These are phyloP conservation scores for Talpa occidentalis DNA, from an alignment of 2,113 vertebrate species.

Conservation along the genomic window DNA sequence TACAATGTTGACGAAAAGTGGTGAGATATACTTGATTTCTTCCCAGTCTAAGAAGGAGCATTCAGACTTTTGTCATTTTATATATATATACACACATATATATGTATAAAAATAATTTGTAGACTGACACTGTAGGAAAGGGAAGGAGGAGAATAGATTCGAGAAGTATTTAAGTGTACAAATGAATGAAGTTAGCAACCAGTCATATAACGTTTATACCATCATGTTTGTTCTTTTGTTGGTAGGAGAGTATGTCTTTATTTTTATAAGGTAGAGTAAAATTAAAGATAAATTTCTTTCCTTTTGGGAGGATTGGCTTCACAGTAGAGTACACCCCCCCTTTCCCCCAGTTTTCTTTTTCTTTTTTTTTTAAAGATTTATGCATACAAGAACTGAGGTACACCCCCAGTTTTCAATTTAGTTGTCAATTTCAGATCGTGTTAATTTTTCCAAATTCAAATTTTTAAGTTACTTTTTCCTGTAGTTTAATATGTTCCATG, in stretches of 20 bases:
- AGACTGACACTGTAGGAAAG: not conserved
- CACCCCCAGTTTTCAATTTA: not conserved
- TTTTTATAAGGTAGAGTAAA: constrained; percentile 43
- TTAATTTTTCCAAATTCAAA: not conserved
- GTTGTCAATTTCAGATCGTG: constrained; percentile 28
- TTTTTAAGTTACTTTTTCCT: not conserved
- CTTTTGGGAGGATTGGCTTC: constrained; percentile 34
- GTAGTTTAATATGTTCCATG: not conserved
- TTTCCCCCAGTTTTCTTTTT: not conserved
- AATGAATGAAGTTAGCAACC: not conserved
- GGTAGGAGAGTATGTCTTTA: not conserved
- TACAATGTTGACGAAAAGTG: not conserved
- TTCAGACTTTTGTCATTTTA: not conserved
- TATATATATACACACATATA: not conserved
- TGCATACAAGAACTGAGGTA: too few relatives aligned
- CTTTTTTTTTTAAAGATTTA: too few relatives aligned
- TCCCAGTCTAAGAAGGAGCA: not conserved
- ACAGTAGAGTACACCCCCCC: not conserved
- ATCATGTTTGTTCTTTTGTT: constrained; percentile 24
- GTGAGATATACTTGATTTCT: not conserved
- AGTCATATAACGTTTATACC: not conserved
- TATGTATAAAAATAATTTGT: not conserved
- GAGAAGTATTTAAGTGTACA: not conserved
- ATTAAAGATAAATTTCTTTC: constrained; percentile 35
- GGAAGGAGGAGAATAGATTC: not conserved